These are phyloP conservation scores for Glaucidium brasilianum DNA, from an alignment of 2,113 vertebrate species.

Conservation along the genomic window DNA sequence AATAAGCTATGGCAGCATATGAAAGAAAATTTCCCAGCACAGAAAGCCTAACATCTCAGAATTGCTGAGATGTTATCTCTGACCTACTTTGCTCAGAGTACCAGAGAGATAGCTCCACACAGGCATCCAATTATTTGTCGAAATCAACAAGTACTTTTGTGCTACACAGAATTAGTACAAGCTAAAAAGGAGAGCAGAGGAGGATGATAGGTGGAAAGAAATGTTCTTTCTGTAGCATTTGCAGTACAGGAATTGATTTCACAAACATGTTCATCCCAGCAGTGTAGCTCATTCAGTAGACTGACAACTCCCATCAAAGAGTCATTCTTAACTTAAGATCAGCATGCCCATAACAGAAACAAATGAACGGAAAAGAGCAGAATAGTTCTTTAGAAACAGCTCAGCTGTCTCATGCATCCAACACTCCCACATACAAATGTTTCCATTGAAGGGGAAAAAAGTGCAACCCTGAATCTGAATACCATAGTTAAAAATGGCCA, in stretches of 20 bases:
- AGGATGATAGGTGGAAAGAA: conserved; percentile 48
- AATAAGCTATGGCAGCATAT: neutral
- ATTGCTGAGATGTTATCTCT: conserved; percentile 17
- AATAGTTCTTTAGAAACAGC: conserved; percentile 57
- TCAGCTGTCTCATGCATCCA: conserved; percentile 45
- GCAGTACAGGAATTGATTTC: conserved; percentile 56
- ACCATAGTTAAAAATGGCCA: neutral
- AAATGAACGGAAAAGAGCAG: conserved; percentile 63
- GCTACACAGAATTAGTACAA: neutral
- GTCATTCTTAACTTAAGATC: conserved; percentile 49
- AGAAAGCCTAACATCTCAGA: conserved; percentile 8
- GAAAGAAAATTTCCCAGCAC: neutral
- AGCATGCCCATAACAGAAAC: conserved; percentile 19
- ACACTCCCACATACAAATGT: conserved; percentile 44
- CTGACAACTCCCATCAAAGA: conserved; percentile 45
- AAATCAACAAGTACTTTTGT: conserved; percentile 56
- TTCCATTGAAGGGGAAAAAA: conserved; percentile 11
- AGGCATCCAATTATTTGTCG: conserved; percentile 42
- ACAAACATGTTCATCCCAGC: conserved; percentile 23
- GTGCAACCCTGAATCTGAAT: neutral
- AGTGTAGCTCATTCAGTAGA: conserved; percentile 43
- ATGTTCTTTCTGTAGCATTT: conserved; percentile 27
- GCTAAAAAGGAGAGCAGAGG: neutral
- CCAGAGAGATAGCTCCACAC: neutral
- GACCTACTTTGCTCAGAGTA: conserved; percentile 54